Conservation (phyloP, 1,140 invertebrate species). For the Apis florea region DNA sequence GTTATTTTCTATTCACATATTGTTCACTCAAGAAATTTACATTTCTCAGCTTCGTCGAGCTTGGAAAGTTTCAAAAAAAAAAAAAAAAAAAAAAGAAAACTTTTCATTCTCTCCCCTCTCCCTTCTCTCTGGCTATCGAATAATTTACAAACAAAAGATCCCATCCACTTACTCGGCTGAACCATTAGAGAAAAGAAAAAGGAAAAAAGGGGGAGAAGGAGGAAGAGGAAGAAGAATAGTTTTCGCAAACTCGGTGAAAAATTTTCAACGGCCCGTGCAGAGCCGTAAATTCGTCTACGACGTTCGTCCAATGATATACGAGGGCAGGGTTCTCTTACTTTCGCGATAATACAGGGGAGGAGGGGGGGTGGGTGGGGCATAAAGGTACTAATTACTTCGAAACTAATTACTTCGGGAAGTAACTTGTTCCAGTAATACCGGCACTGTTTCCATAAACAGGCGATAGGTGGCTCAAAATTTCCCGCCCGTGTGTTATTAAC, state of each 20-base stretch:
- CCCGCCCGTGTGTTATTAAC: conserved; percentile 39
- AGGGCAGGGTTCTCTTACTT: conserved; percentile 41
- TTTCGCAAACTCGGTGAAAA: neutral
- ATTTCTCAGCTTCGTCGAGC: neutral
- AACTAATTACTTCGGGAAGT: conserved; percentile 61
- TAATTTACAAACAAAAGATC: neutral
- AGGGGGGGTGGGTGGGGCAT: too few species aligned
- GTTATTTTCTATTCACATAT: too few species aligned
- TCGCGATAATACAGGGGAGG: conserved; percentile 49
- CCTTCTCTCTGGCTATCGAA: too few species aligned
- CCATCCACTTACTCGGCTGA: too few species aligned
- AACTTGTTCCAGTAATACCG: conserved; percentile 56
- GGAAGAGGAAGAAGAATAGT: too few species aligned
- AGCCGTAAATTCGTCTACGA: conserved; percentile 35
- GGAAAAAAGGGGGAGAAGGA: too few species aligned
- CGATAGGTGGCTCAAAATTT: conserved; percentile 59
- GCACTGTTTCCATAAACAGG: conserved; percentile 52
- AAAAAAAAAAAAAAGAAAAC: too few species aligned
- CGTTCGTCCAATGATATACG: conserved; percentile 38
- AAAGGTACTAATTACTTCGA: conserved; percentile 62
- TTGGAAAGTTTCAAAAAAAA: too few species aligned
- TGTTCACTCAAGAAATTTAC: neutral
- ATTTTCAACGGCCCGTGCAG: conserved; percentile 6
- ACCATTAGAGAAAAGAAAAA: too few species aligned
- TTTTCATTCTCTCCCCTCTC: neutral